Conservation (phyloP, 2,797 vertebrate species). For the Aeoliscus strigatus region DNA sequence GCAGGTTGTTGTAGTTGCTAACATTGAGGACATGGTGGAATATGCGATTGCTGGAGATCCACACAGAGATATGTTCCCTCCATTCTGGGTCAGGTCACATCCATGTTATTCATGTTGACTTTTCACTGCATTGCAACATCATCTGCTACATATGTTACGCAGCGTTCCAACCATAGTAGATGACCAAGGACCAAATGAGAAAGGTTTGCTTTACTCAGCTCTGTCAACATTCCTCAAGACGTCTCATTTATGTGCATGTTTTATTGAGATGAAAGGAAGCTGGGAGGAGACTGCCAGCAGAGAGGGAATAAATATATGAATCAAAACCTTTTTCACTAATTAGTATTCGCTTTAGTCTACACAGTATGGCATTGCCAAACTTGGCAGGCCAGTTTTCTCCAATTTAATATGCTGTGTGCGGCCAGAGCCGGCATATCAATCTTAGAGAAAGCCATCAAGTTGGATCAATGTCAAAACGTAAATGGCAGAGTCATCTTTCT, state of each 20-base stretch:
- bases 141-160: too few relatives aligned
- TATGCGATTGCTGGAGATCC: too few relatives aligned
- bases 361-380: constrained; percentile 4
- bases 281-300: not conserved
- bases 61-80: too few relatives aligned
- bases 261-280: not conserved
- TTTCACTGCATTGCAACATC: too few relatives aligned
- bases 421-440: constrained; percentile 33
- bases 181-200: too few relatives aligned
- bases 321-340: constrained; percentile 34
- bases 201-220: not conserved
- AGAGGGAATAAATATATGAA: constrained; percentile 15
- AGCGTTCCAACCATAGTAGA: too few relatives aligned
- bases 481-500: constrained; percentile 20
- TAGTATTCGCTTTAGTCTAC: constrained; percentile 18
- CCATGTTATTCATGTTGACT: too few relatives aligned
- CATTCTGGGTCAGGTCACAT: too few relatives aligned
- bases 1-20: too few relatives aligned
- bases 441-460: constrained; percentile 13
- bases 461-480: constrained; percentile 23
- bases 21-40: too few relatives aligned
- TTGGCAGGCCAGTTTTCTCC: constrained; percentile 29
- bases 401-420: constrained; percentile 24
- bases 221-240: not conserved
- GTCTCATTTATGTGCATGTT: not conserved